Conservation (phyloP, 1,140 invertebrate genomes). For the Drosophila aff. region DNA sequence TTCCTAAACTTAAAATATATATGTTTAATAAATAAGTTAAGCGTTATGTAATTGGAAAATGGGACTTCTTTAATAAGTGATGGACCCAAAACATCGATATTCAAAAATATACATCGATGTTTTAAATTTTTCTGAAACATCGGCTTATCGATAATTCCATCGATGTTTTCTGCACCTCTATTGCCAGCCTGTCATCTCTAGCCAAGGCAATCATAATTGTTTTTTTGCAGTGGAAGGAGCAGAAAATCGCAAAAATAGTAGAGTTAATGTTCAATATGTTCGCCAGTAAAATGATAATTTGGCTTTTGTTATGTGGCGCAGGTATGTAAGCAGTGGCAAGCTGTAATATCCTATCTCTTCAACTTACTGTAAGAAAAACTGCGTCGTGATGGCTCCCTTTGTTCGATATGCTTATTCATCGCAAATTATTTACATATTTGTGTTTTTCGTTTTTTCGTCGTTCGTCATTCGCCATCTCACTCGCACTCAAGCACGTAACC, state of each 20-base stretch:
- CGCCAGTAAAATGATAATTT: constrained; percentile 53
- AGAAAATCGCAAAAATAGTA: constrained; percentile 8
- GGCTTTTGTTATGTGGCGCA: constrained; percentile 58
- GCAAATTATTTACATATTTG: constrained; percentile 70
- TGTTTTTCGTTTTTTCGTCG: constrained; percentile 40
- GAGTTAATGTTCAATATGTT: constrained; percentile 53
- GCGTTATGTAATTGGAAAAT: too few species aligned
- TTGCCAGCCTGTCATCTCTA: too few species aligned
- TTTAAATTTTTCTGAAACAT: too few species aligned
- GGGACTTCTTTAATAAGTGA: too few species aligned
- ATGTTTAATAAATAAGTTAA: too few species aligned
- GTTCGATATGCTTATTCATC: constrained; percentile 72
- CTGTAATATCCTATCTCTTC: not conserved
- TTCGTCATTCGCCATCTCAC: constrained; percentile 37
- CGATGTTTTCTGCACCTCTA: too few species aligned
- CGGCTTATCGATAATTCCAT: too few species aligned
- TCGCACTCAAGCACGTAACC: constrained; percentile 58
- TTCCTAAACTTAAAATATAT: too few species aligned
- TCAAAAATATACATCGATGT: too few species aligned
- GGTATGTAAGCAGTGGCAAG: constrained; percentile 51
- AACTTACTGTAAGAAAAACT: constrained; percentile 15
- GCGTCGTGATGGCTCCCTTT: constrained; percentile 57
- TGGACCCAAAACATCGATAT: too few species aligned
- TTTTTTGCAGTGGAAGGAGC: constrained; percentile 13
- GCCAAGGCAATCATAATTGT: not conserved